Conservation (phyloP, 1,140 invertebrate species). For the Lethocerus indicus region DNA sequence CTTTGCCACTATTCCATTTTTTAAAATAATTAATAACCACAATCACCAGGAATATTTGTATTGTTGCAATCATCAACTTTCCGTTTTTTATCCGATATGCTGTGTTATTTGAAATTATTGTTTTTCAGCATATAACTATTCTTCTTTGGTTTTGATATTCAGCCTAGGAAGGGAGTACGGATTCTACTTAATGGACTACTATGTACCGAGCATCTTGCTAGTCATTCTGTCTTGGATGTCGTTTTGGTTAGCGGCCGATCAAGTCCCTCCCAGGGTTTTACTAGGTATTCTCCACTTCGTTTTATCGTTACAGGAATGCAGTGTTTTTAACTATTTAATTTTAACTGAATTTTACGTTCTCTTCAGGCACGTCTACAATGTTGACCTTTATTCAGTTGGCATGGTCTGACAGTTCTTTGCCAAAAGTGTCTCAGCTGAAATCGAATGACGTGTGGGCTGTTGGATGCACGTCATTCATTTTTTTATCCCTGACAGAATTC, state of each 20-base stretch:
- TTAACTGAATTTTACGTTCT: neutral
- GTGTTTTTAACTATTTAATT: conserved; percentile 4
- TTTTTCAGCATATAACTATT: conserved; percentile 37
- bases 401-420: conserved; percentile 57
- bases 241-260: conserved; percentile 75
- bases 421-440: conserved; percentile 75
- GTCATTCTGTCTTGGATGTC: conserved; percentile 80
- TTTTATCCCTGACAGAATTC: conserved; percentile 69
- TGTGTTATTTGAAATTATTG: neutral
- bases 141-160: conserved; percentile 56
- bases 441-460: conserved; percentile 77
- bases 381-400: conserved; percentile 70
- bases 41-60: neutral
- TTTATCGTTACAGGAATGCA: too few relatives aligned
- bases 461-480: conserved; percentile 68
- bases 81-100: neutral
- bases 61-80: neutral
- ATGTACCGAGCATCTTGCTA: conserved; percentile 71
- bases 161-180: conserved; percentile 61
- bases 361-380: conserved; percentile 58
- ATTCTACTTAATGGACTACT: conserved; percentile 79
- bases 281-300: conserved; percentile 33
- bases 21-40: neutral
- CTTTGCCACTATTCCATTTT: neutral
- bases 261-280: conserved; percentile 57